Evolutionary conservation across 2,888 invertebrate species (phyloP), one percentile per base, ranked within the genome.

Genomic region (Scelioninae gen. 1): DNA sequence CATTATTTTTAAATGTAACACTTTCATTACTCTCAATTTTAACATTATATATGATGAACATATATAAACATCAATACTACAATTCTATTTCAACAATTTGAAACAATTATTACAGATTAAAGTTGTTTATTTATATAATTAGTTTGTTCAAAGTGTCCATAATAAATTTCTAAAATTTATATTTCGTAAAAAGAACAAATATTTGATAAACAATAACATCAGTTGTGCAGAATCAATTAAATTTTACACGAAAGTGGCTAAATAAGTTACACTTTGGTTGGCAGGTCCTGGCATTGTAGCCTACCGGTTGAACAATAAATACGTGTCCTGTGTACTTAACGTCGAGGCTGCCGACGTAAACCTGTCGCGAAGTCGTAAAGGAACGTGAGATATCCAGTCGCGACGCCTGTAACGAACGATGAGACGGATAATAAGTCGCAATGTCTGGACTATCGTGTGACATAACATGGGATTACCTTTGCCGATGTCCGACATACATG

Each of bases 381-480:
- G 85, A 85, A 84, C 86, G 83, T 85, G 85, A 85, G 87, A 87
- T 85, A 86, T 84, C 84, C 72, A 82, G 69, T 76, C 68, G 80
- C 69, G 76, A 78, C 83, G 85, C 76, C 75, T 83, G 84, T 88
- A 90, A 90, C 87, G 88, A 88, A 89, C 86, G 88, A 88, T 88
- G 86, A 84, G 86, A 83, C 86, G 85, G 87, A 89, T 90, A 90
- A 88, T 88, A 85, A 88, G 32, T 84, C 87, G 88, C 88, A 60
- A 45, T 40, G 49, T 31, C 63, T 55, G 63, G 62, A 58, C 56
- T 58, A 69, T 58, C 69, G 34, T 49, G 69, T 69, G 47, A 47
- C 56, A 56, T 58, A 56, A 56, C 58, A 38, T 49, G 47, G 65
- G 65, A 75, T 75, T 75, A 65, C 49, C 34, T 69, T 69, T 47